Base-by-base conservation (phyloP, 2,113 vertebrate species). In the Opisthocomus hoazin region DNA sequence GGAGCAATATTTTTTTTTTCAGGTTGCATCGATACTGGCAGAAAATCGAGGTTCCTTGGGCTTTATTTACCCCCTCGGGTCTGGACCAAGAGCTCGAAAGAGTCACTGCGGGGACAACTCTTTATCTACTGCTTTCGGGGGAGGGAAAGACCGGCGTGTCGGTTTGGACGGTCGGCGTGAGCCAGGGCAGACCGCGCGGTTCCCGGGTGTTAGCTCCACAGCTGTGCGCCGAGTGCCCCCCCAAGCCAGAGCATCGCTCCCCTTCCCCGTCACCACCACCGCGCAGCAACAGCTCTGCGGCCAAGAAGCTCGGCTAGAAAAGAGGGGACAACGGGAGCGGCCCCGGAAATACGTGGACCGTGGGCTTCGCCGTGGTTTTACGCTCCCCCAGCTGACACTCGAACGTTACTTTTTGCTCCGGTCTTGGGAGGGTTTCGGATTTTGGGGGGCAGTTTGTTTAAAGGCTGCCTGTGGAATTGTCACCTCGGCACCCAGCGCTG, bases 41-140 rank as follows among this genome's bases (percentile, higher is more conserved):
- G 29, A 75, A 83, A 93, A 64, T 24, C 6, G 34, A 79, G 54
- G 10, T 60, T 34, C 22, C 14, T 39, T 54, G 2, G n/a, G 51
- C 51, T 61, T 32, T 36, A 13, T 20, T 45, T 37, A 46, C 60
- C 26, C 51, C 32, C 57, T 66, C 1, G 7, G 32, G 9, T n/a
- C 48, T 36, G 64, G 73, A 79, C 34, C 0, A 2, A 60, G 64
- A 76, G 26, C 9, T 61, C 36, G 4, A 29, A n/a, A 10, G 23
- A 69, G 32, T 36, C n/a, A 0, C 18, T 20, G 12, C 0, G 2
- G 81, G 73, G 37, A 56, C 5, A 15, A 32, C 24, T 64, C 58
- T 39, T 20, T 10, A 53, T 4, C 45, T 29, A 4, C 22, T 50
- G 2, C 51, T 71, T 51, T 16, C 1, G 6, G 4, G 30, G 61